Base-by-base conservation (phyloP, 2,113 vertebrate genomes). In the Pluvialis apricaria region DNA sequence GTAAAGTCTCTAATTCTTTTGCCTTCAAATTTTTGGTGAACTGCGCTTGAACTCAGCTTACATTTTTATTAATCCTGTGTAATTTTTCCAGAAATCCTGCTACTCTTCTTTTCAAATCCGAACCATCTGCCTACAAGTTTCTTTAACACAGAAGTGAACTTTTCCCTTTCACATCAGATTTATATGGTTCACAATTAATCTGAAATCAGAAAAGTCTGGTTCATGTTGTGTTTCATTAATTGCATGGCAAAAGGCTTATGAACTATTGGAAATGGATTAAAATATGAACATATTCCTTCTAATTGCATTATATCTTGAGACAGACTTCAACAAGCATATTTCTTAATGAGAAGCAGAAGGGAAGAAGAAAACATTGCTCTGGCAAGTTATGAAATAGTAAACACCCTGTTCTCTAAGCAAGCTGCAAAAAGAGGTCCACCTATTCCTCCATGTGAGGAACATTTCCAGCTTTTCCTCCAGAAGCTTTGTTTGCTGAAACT, bases 21-120 rank as follows among this genome's bases (percentile, higher is more conserved):
- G 44, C 31, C 45, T 86, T 80, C 34, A 64, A 42, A 73, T 95
- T 93, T 91, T 70, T 62, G 21, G 51, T 86, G 88, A 94, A 78
- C 85, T 77, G 36, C 71, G 10, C 9, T 89, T 89, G 65, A 96
- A 89, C 61, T 87, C 61, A 29, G 9, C 8, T 82, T 68, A 64
- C 24, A 15, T 51, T 94, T 95, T 70, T 73, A 58, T 71, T 90
- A 93, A 86, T 93, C 61, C 45, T 64, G 60, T 31, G 62, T 70
- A 75, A 81, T 81, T 83, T 91, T 94, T 80, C 58, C 70, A 93
- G 76, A 81, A 86, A 90, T 83, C 60, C 55, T 2, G 1, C 38
- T 93, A 28, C 64, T 75, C 66, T 45, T 86, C 60, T 60, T 54
- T 88, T 77, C 81, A 92, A 92, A 96, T 96, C 82, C 42, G 82